These are phyloP conservation scores for Druon quercuslanigerum DNA, from an alignment of 1,140 invertebrate genomes.

Conservation along the genomic window DNA sequence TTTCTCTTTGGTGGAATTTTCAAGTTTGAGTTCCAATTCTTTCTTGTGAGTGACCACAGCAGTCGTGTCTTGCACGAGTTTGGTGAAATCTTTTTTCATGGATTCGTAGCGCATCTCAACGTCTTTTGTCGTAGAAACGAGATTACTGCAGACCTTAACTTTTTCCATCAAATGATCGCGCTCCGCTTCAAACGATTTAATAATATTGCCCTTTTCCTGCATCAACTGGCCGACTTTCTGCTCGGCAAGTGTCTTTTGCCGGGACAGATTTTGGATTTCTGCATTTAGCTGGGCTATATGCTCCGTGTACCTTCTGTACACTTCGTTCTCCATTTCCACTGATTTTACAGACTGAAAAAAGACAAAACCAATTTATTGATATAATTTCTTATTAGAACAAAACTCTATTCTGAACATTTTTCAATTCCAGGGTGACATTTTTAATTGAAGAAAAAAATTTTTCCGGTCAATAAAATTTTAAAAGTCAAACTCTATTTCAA, in stretches of 20 bases:
- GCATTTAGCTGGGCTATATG: not conserved
- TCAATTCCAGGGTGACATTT: too few species aligned
- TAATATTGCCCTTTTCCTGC: not conserved
- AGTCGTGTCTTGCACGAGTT: slow-evolving; percentile 19
- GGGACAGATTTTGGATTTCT: not conserved
- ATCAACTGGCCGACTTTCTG: not conserved
- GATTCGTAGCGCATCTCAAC: not conserved
- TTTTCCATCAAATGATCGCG: not conserved
- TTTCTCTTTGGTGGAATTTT: slow-evolving; percentile 1
- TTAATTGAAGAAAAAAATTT: too few species aligned
- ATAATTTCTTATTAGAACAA: too few species aligned
- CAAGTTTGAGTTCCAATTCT: slow-evolving; percentile 10
- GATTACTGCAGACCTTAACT: not conserved
- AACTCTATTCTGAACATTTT: too few species aligned
- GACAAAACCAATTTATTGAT: too few species aligned
- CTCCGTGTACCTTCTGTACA: slow-evolving; percentile 2
- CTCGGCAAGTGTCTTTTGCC: not conserved
- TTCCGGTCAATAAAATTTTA: too few species aligned
- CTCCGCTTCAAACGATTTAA: not conserved
- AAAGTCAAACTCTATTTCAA: too few species aligned
- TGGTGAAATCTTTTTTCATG: not conserved
- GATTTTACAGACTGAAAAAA: not conserved
- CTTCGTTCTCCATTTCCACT: not conserved
- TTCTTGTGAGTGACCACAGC: not conserved
- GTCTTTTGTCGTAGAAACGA: not conserved